Evolutionary conservation across 2,888 invertebrate species (phyloP), one percentile per base, ranked within the genome.

Genomic region (Leucophenga montana): DNA sequence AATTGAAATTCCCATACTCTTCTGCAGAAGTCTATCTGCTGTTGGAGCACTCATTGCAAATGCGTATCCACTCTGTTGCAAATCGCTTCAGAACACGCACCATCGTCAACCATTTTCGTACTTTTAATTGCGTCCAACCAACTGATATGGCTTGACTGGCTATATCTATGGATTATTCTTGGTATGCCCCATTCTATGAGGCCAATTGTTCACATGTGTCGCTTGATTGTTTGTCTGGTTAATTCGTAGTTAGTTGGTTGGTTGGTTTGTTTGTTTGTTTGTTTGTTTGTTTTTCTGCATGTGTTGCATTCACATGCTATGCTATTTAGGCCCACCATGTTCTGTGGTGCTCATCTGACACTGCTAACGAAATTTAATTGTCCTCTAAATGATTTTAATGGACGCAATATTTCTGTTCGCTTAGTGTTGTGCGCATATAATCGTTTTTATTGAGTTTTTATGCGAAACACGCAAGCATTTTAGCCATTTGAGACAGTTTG

Each of bases 381-480:
- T 75, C 76, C 77, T 79, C 84, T 84, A 83, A 83, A 83, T 83
- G 83, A 83, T 84, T 83, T 83, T 83, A 83, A 83, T 84, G 78
- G 84, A 77, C 78, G 83, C 50, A 78, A 82, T 39, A 3, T 8
- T 39, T 39, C 39, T 39, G 39, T 39, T 39, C 39, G 39, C 39
- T 39, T 39, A 39, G 39, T 39, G 39, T 39, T 39, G 39, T 39
- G 39, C 39, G 39, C 39, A 39, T 39, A 39, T 39, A 39, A 39
- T 39, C 39, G 39, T 39, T 39, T 39, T 8, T 39, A 39, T 39
- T 39, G 39, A 39, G 39, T 39, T 39, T 39, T 39, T 39, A 39
- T 39, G 39, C 39, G 39, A 39, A 39, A 39, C 39, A 39, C 39
- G 39, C 39, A 39, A 39, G 39, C 39, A 11, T 39, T 39, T 39